Conservation (phyloP, 2,888 invertebrate species). For the Ellobium chinense region DNA sequence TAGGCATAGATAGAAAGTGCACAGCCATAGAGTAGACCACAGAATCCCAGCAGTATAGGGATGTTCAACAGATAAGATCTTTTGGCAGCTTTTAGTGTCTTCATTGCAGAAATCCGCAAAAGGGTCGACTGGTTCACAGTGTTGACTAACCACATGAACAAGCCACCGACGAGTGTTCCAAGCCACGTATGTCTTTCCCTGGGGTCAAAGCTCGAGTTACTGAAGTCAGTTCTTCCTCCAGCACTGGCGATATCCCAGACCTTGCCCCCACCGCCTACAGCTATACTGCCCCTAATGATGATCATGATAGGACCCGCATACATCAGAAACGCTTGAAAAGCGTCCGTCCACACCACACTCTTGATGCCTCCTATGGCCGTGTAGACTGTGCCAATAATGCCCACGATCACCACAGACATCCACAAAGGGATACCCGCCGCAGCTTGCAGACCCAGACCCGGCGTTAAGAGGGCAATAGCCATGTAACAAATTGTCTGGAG, state of each 20-base stretch:
- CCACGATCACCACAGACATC: conserved; percentile 86
- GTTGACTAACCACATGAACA: no score
- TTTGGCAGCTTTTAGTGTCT: conserved; percentile 52
- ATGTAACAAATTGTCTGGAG: conserved; percentile 61
- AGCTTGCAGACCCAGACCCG: conserved; percentile 58
- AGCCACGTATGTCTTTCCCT: conserved; percentile 55
- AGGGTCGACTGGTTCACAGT: conserved; percentile 61
- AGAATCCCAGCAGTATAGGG: background rate
- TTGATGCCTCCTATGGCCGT: conserved; percentile 60
- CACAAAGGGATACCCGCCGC: conserved; percentile 59
- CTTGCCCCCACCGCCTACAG: background rate
- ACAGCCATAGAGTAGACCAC: background rate
- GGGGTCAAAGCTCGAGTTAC: background rate
- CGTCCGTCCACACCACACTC: conserved; percentile 66
- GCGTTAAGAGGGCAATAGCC: conserved; percentile 57
- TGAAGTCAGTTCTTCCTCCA: background rate
- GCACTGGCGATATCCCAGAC: background rate
- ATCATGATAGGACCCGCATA: conserved; percentile 58
- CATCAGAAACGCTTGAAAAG: conserved; percentile 61
- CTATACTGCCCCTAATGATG: conserved; percentile 49
- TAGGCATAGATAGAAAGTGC: conserved; percentile 30
- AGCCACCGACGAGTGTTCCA: conserved; percentile 54
- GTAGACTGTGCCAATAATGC: conserved; percentile 83
- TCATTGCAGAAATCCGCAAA: conserved; percentile 59
- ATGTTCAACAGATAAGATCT: conserved; percentile 44